Base-by-base conservation (phyloP, 2,888 invertebrate genomes). In the Habroteleia sp. region DNA sequence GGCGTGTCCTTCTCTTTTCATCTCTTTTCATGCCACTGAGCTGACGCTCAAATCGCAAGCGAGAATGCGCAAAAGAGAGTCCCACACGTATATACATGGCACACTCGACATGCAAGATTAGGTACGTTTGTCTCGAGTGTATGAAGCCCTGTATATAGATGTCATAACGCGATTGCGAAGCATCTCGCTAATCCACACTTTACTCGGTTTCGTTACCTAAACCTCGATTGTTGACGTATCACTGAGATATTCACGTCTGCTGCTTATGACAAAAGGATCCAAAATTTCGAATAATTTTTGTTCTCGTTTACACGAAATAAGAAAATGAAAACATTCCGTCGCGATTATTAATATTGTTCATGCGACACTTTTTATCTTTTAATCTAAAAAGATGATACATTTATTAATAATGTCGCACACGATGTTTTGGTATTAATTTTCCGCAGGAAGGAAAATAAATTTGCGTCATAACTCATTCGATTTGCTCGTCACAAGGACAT, bases 181-280 rank as follows among this genome's bases (percentile, higher is more conserved):
- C 79, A 81, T 81, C 80, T 81, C 75, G 74, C 78, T 82, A 84
- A 84, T 84, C 83, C 82, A 77, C 81, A 81, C 82, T 81, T 78
- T 78, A 78, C 79, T 79, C 81, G 79, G 79, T 77, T 78, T 80
- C 73, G 76, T 78, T 73, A 65, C 66, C 73, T 69, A 76, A 75
- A 78, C 74, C 78, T 77, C 74, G 74, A 68, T 74, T 72, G 72
- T 76, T 62, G 68, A 66, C 66, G 37, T 42, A 66, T 62, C 37
- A 66, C 27, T 35, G 58, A 71, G 46, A 60, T 48, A 74, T 65
- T 74, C 60, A 11, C 52, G 44, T 60, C 27, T 29, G 31, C 17
- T 7, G 62, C 56, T 63, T 46, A 44, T 29, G 23, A 48, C 41
- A 63, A 63, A 65, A 58, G 54, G 27, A 52, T 39, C 11, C 37